A percentile compares a stretch with the other conserved stretches of the same genome.
phyloP scores from a whole-genome alignment of 92 coral and sea anemone species.

The Epizoanthus fatuus region DNA sequence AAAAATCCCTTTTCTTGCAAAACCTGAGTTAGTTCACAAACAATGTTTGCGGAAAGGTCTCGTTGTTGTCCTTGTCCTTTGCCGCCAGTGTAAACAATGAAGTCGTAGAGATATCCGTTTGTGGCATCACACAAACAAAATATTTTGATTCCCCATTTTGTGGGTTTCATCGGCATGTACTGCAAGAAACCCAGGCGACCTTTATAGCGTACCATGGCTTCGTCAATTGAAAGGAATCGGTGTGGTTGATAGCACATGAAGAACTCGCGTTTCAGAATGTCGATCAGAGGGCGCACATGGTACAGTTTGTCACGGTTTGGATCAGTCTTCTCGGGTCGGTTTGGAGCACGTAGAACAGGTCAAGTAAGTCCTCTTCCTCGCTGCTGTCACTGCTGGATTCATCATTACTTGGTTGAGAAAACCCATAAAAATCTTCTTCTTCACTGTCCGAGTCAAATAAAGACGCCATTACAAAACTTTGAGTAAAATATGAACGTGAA shows the following conservation, averaged over 20 bases:
- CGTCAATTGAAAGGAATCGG: not conserved
- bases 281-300: not conserved
- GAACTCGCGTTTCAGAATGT: not conserved
- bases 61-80: not conserved
- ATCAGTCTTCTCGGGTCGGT: not conserved
- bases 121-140: constrained; percentile 21
- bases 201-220: constrained; percentile 8
- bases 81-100: constrained; percentile 19
- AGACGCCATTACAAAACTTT: too few species aligned
- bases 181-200: not conserved
- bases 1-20: constrained; percentile 8
- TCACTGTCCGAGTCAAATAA: too few species aligned
- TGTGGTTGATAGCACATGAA: not conserved
- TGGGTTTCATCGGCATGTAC: constrained; percentile 39
- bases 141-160: constrained; percentile 5
- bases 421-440: too few species aligned
- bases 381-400: too few species aligned
- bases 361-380: too few species aligned
- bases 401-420: too few species aligned
- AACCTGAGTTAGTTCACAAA: constrained; percentile 27
- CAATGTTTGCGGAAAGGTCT: constrained; percentile 23
- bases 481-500: too few species aligned
- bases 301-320: not conserved
- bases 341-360: too few species aligned
- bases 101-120: constrained; percentile 31